Percentiles rank a stretch among this genome's conserved stretches.
Conservation (phyloP, 2,888 invertebrate genomes). For the Serripes groenlandicus region DNA sequence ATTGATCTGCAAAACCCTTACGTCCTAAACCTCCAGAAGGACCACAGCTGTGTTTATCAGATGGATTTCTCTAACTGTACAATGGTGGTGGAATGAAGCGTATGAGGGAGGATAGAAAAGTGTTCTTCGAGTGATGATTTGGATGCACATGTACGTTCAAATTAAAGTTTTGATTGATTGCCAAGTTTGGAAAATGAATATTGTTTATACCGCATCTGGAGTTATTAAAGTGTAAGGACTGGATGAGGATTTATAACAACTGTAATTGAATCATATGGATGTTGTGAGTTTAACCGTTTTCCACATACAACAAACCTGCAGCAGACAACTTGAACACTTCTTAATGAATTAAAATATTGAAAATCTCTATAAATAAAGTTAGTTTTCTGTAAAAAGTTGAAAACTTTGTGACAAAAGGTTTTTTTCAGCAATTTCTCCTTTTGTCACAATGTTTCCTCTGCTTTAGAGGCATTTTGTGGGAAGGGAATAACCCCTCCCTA, state of each 20-base stretch:
- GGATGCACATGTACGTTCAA: too few relatives aligned
- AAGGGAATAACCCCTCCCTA: too few relatives aligned
- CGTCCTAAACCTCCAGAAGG: too few relatives aligned
- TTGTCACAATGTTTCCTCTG: constrained; percentile 1
- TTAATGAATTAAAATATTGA: background rate
- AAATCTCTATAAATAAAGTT: background rate
- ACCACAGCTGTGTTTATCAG: too few relatives aligned
- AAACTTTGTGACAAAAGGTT: background rate
- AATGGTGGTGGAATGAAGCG: background rate
- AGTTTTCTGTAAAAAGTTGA: background rate
- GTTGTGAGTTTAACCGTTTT: background rate
- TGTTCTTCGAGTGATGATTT: too few relatives aligned
- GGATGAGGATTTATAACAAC: too few relatives aligned
- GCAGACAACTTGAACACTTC: background rate
- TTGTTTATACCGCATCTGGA: too few relatives aligned
- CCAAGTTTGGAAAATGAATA: too few relatives aligned
- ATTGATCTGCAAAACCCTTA: background rate
- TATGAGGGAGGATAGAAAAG: background rate
- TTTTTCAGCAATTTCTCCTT: constrained; percentile 3
- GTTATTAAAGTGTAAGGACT: too few relatives aligned
- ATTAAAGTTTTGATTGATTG: too few relatives aligned
- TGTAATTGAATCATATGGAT: too few relatives aligned
- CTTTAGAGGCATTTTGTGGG: too few relatives aligned
- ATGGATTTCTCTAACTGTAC: background rate
- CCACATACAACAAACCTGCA: background rate